Percentiles rank a stretch among this genome's conserved stretches.
Conservation (phyloP, 2,113 vertebrate species). For the Notothenia rossii region DNA sequence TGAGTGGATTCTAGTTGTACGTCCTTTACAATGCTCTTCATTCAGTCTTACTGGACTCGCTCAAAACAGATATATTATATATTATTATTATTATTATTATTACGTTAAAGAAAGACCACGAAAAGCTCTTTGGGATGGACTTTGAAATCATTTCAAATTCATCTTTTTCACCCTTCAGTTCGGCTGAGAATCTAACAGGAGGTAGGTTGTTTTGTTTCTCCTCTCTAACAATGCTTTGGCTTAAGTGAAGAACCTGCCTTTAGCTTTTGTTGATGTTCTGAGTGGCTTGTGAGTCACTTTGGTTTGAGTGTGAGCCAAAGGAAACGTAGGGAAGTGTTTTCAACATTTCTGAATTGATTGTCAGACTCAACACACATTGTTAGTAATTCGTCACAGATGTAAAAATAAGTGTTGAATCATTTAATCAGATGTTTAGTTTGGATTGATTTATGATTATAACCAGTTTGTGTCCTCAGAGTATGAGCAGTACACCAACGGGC, state of each 20-base stretch:
- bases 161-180: conserved; percentile 21
- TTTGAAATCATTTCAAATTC: conserved; percentile 28
- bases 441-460: not conserved
- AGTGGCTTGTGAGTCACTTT: too few relatives aligned
- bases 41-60: too few relatives aligned
- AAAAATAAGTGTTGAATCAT: not conserved
- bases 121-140: conserved; percentile 30
- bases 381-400: not conserved
- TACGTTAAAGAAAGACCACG: not conserved
- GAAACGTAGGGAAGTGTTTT: too few relatives aligned
- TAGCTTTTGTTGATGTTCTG: too few relatives aligned
- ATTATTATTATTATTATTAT: too few relatives aligned
- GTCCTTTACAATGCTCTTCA: not conserved
- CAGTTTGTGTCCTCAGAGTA: conserved; percentile 39
- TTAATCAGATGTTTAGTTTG: not conserved
- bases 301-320: too few relatives aligned
- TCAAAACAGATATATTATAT: not conserved
- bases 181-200: not conserved
- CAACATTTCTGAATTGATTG: too few relatives aligned
- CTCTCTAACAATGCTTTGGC: too few relatives aligned
- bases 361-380: not conserved
- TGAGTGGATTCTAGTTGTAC: not conserved
- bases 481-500: conserved; percentile 66
- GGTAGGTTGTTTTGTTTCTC: conserved; percentile 34
- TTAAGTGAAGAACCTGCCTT: too few relatives aligned